Conservation (phyloP, 2,113 vertebrate genomes). For the Fregata magnificens region DNA sequence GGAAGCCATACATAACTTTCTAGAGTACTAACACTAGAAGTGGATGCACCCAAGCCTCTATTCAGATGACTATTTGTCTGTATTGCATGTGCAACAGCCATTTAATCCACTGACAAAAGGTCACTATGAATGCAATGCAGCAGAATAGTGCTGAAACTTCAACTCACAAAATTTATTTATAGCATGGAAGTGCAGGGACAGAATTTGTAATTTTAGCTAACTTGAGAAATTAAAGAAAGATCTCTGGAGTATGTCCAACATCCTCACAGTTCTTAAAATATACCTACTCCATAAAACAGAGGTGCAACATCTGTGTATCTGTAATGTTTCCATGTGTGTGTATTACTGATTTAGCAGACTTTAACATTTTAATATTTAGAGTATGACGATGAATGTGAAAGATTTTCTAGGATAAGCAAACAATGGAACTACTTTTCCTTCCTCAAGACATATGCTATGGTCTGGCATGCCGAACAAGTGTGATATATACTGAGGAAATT, state of each 20-base stretch:
- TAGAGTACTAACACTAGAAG: neutral
- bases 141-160: neutral
- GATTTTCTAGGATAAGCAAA: neutral
- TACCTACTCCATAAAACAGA: neutral
- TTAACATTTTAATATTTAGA: neutral
- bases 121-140: neutral
- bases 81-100: neutral
- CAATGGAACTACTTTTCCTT: neutral
- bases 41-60: neutral
- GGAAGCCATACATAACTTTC: neutral
- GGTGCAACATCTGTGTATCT: neutral
- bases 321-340: neutral
- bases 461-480: neutral
- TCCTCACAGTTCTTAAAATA: neutral
- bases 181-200: neutral
- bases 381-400: neutral
- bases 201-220: neutral
- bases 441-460: neutral
- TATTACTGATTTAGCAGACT: neutral
- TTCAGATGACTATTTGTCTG: neutral
- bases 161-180: neutral
- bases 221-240: neutral
- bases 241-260: neutral
- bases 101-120: conserved; percentile 13
- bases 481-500: neutral